Evolutionary conservation across 2,888 invertebrate genomes (phyloP), one percentile per base, ranked within the genome.

Genomic region (Noctua comes): DNA sequence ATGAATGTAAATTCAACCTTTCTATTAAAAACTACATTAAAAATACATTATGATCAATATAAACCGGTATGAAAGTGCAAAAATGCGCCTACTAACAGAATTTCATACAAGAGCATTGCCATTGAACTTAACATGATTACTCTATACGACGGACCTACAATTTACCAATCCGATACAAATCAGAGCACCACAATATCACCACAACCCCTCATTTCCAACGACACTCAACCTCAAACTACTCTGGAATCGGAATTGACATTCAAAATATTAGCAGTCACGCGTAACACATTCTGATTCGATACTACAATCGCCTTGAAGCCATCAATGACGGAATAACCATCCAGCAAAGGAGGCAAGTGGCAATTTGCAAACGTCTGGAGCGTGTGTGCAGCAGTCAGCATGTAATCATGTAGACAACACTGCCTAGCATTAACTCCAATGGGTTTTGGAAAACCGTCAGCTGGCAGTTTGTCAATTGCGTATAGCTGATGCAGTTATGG

Each of bases 341-440:
- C 85, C 81, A 81, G 87, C 71, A 51, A 79, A 79, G 79, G 77
- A 83, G 77, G 84, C 79, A 88, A 83, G 91, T 86, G 84, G 90
- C 87, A 92, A 93, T 92, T 93, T 92, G 89, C 90, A 86, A 89
- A 91, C 88, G 89, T 90, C 88, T 85, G 68, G 62, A 76, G 62
- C 75, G 86, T 85, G 81, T 88, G 79, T 84, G 75, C 75, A 80
- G 78, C 78, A 88, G 84, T 81, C 75, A 76, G 76, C 86, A 85
- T 91, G 89, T 91, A 93, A 93, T 93, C 91, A 91, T 84, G 86
- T 82, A 85, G 70, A 83, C 77, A 85, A 80, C 79, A 79, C 71
- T 77, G 81, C 66, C 84, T 88, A 76, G 82, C 79, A 89, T 89
- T 87, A 86, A 83, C 69, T 82, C 74, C 72, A 87, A 91, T 92